Conservation (phyloP, 2,113 vertebrate species). For the Oreochromis aureus region DNA sequence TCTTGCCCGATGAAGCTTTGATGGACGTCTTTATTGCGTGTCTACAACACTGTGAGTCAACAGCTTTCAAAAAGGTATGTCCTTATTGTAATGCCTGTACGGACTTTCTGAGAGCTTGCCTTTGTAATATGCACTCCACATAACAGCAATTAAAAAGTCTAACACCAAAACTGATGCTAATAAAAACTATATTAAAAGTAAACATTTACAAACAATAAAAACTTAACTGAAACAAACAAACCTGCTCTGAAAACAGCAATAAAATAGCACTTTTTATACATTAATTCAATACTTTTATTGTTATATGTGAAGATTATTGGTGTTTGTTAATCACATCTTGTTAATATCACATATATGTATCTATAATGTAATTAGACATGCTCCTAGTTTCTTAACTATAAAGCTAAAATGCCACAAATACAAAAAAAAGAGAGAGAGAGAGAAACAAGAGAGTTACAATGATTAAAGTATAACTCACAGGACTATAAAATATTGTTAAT, state of each 20-base stretch:
- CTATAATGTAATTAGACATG: no score
- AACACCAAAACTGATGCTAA: not conserved
- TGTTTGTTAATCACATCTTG: not conserved
- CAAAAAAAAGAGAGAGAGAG: not conserved
- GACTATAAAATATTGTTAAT: not conserved
- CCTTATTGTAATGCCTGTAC: not conserved
- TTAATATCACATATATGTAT: not conserved
- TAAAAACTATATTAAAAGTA: not conserved
- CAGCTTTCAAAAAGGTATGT: no score
- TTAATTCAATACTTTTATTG: not conserved
- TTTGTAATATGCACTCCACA: not conserved
- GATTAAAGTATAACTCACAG: not conserved
- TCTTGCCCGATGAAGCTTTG: no score
- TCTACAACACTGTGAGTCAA: no score
- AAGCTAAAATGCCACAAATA: not conserved
- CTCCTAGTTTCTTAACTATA: not conserved
- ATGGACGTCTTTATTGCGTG: no score
- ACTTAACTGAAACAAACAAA: fast-evolving
- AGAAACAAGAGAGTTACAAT: not conserved
- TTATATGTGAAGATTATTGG: not conserved
- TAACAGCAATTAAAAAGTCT: not conserved
- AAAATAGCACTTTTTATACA: not conserved
- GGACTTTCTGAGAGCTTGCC: not conserved
- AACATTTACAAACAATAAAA: not conserved
- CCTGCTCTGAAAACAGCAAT: not conserved